phyloP scores from a whole-genome alignment of 35 echinoderm and acorn worm genomes.

The Heliocidaris tuberculata region DNA sequence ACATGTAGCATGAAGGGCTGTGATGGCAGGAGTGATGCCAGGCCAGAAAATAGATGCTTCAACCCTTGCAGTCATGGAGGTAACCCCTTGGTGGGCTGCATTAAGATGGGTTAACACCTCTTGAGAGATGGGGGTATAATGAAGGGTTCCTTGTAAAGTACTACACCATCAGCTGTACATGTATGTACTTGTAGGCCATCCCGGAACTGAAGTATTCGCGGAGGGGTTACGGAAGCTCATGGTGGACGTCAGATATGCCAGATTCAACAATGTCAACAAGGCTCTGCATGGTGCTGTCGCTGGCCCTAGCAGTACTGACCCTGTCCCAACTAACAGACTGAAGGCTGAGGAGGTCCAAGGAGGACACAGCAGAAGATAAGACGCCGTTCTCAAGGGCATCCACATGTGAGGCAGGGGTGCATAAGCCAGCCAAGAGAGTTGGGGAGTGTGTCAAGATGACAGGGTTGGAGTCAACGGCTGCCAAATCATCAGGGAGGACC shows the following conservation, averaged over 20 bases:
- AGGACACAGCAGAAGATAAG: slow-evolving; percentile 31
- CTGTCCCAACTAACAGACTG: slow-evolving; percentile 50
- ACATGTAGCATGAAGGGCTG: too few relatives aligned
- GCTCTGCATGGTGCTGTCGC: slow-evolving; percentile 44
- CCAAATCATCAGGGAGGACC: background rate
- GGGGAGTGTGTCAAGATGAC: too few relatives aligned
- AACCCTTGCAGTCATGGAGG: background rate
- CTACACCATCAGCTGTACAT: slow-evolving; percentile 46
- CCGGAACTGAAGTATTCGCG: slow-evolving; percentile 49
- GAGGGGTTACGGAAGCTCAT: slow-evolving; percentile 29
- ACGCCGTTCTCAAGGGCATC: background rate
- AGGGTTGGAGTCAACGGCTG: too few relatives aligned
- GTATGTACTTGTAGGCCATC: too few relatives aligned
- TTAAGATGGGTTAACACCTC: slow-evolving; percentile 41
- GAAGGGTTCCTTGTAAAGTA: slow-evolving; percentile 53
- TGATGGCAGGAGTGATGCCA: too few relatives aligned
- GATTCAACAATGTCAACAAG: too few relatives aligned
- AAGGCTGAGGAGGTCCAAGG: slow-evolving; percentile 10
- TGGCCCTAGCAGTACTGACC: slow-evolving; percentile 30
- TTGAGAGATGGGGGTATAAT: slow-evolving; percentile 45
- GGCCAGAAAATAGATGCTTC: too few relatives aligned
- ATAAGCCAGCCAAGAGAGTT: background rate
- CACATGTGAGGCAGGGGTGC: background rate
- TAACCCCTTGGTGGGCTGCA: slow-evolving; percentile 36
- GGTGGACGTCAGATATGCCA: slow-evolving; percentile 29